A percentile compares a stretch with the other conserved stretches of the same genome.
Evolutionary conservation across 2,113 vertebrate species (phyloP).

Genomic region (Bujurquina vittata): DNA sequence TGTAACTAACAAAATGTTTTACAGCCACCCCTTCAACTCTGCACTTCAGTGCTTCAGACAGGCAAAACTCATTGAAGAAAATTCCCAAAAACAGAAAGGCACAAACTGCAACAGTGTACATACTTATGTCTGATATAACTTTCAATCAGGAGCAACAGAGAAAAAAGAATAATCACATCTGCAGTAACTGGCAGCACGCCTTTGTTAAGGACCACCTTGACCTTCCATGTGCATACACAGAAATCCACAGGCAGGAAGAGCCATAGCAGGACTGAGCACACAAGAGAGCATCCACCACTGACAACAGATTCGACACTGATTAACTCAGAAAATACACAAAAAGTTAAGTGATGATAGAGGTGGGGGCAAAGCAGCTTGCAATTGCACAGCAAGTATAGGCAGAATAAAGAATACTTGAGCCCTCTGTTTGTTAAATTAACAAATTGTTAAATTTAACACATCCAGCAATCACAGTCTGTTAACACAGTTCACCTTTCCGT

Average conservation of each 20-base stretch:
- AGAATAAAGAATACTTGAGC: neutral
- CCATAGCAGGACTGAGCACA: neutral
- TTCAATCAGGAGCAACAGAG: too few relatives aligned
- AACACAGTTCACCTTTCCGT: too few relatives aligned
- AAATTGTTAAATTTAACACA: too few relatives aligned
- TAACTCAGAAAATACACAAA: too few relatives aligned
- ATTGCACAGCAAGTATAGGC: neutral
- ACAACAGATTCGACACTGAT: neutral
- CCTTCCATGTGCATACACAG: neutral
- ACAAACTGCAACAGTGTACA: neutral
- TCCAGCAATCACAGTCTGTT: too few relatives aligned
- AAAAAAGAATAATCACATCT: rapidly evolving
- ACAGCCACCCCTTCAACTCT: too few relatives aligned
- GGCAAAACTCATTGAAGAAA: neutral
- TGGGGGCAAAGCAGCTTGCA: neutral
- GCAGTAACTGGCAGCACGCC: neutral
- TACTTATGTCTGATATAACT: too few relatives aligned
- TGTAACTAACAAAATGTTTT: neutral
- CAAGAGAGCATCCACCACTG: neutral
- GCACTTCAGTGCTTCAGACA: too few relatives aligned
- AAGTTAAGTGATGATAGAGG: neutral
- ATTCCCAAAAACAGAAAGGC: neutral
- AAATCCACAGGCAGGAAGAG: neutral
- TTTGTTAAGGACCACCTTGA: neutral
- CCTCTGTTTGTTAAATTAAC: too few relatives aligned